Percentiles rank a stretch among this genome's conserved stretches.
Conservation (phyloP, 2,888 invertebrate genomes). For the Liodrosophila aerea region DNA sequence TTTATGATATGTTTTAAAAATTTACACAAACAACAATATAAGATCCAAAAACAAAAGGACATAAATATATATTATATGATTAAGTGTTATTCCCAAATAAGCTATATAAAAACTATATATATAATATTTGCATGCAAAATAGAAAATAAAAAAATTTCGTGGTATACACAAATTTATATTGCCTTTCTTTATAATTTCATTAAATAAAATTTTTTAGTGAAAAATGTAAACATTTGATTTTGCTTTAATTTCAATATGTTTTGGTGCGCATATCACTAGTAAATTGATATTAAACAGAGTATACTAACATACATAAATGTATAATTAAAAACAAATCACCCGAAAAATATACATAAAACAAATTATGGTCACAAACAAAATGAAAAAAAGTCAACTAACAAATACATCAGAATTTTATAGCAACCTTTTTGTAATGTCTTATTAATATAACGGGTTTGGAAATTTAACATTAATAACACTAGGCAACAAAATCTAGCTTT, state of each 20-base stretch:
- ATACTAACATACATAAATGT: constrained; percentile 37
- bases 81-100: constrained; percentile 81
- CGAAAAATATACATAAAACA: constrained; percentile 76
- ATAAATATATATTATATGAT: constrained; percentile 71
- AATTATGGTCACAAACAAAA: constrained; percentile 68
- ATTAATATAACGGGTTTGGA: background rate
- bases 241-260: constrained; percentile 46
- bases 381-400: constrained; percentile 41
- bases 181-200: constrained; percentile 74
- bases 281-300: constrained; percentile 57
- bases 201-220: constrained; percentile 65
- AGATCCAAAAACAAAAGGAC: constrained; percentile 36
- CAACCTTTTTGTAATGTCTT: constrained; percentile 35
- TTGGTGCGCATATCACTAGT: constrained; percentile 71
- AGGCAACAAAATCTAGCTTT: no score
- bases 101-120: constrained; percentile 57
- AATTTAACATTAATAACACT: no score
- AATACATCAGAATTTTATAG: constrained; percentile 72
- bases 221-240: constrained; percentile 28
- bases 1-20: constrained; percentile 67
- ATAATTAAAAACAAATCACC: constrained; percentile 49
- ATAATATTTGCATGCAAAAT: constrained; percentile 48
- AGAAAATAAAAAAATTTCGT: constrained; percentile 60
- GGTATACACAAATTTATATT: constrained; percentile 70
- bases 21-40: constrained; percentile 57